Evolutionary conservation across 2,113 vertebrate genomes (phyloP), one percentile per base, ranked within the genome.

Genomic region (Gallinago jamesoni): DNA sequence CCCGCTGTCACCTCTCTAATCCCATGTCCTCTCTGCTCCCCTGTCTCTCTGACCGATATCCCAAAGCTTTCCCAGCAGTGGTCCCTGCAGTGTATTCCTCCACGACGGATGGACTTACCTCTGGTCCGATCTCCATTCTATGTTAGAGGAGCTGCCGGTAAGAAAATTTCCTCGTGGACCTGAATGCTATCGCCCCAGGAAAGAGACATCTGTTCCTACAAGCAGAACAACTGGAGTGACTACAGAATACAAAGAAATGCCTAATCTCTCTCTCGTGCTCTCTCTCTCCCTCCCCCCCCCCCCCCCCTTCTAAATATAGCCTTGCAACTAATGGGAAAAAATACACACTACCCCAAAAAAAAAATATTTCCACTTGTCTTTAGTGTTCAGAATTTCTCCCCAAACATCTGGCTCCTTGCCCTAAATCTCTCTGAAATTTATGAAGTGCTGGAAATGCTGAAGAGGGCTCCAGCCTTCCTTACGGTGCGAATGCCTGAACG

Each of bases 281-380:
- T 88, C 79, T 69, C 72, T 62, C 76, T 33, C 84, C 47, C 43
- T 45, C 43, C 18, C 43, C 7, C 25, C 21, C 63, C 25, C 21
- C 63, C 28, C 63, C 22, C 73, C 37, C 69, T 94, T 94, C 96
- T 97, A 97, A 97, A 97, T 96, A 97, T 97, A 97, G 97, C 80
- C 82, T 86, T 92, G 93, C 90, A 97, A 96, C 95, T 93, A 96
- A 96, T 94, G 95, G 93, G 91, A 95, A 95, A 94, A 97, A 97
- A 97, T 96, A 97, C 88, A 97, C 96, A 90, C 93, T 86, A 95
- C 87, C 47, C 87, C 47, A 74, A 94, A 96, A 96, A 96, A 53
- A 53, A 27, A 83, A 66, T 47, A 95, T 70, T 96, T 97, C 95
- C 95, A 96, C 93, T 94, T 97, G 91, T 95, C 83, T 94, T 94